Evolutionary conservation across 2,888 invertebrate species (phyloP), one percentile per base, ranked within the genome.

Genomic region (Perizoma affinitatum): DNA sequence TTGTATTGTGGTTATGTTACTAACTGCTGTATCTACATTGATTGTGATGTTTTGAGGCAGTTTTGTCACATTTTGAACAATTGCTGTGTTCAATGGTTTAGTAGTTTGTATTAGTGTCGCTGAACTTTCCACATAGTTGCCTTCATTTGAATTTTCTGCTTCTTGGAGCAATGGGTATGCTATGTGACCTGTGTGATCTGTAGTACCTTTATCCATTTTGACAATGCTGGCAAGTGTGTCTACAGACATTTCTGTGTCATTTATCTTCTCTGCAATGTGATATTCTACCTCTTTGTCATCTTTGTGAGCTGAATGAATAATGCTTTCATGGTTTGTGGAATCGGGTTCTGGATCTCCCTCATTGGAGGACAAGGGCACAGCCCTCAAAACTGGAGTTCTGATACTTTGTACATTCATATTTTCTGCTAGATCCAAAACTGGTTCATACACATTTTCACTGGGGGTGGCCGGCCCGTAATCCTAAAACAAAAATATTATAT

Each of bases 391-490:
- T 69, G 90, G 90, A 75, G 90, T 86, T 78, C 90, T 85, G 69
- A 90, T 86, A 79, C 87, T 89, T 70, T 87, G 83, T 73, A 88
- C 74, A 82, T 87, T 90, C 90, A 92, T 92, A 78, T 79, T 84
- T 72, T 88, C 86, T 76, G 83, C 84, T 90, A 92, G 75, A 78
- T 90, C 92, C 88, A 88, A 83, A 73, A 87, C 83, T 82, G 86
- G 85, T 70, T 86, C 86, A 83, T 84, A 89, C 64, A 88, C 84
- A 82, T 85, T 88, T 86, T 91, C 90, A 90, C 83, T 89, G 92
- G 92, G 80, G 92, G 92, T 83, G 92, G 92, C 78, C 91, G 92
- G 89, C 92, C 93, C 90, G 86, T 90, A 90, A 89, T 87, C 86
- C 93, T 93, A 78, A 68, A 92, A 92, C 82, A 89, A 88, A 58